Evolutionary conservation across 2,113 vertebrate species (phyloP), one percentile per base, ranked within the genome.

Genomic region (Leptobrachium ailaonicum): DNA sequence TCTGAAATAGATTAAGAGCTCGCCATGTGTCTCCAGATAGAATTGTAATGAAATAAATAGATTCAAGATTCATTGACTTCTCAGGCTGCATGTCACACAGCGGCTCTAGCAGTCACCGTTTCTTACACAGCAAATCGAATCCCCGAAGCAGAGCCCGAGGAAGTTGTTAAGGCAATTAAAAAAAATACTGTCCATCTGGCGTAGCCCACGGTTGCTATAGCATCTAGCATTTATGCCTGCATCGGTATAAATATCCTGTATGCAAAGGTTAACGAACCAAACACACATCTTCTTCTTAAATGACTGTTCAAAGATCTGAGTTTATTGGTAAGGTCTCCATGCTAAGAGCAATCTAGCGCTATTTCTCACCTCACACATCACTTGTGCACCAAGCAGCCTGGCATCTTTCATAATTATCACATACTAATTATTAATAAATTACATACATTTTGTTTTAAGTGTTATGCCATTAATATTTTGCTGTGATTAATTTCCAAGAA

Each of bases 141-240:
- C 85, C 87, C 82, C 71, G 87, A 88, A 88, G 87, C 89, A 84
- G 0, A 92, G 85, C 88, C 83, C 87, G 87, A 85, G 90, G 91
- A 94, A 92, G 90, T 91, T 92, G 91, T 94, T 92, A 89, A 88
- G 90, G 91, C 91, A 93, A 92, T 94, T 94, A 93, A 89, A 91
- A 89, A 91, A 88, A 86, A 88, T 88, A 86, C 88, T 94, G 87
- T 88, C 85, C 85, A 88, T 85, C 86, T 85, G 88, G 86, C 87
- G 87, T 86, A 84, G 88, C 20, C 86, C 84, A 9, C 85, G 86
- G 94, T 95, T 96, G 91, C 94, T 94, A 95, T 95, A 93, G 95
- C 89, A 95, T 90, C 94, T 87, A 90, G 87, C 86, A 84, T 89
- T 83, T 60, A 86, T 85, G 83, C 90, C 91, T 89, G 87, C 84